Conservation (phyloP, 2,888 invertebrate genomes). For the Caenorhabditis panamensis region DNA sequence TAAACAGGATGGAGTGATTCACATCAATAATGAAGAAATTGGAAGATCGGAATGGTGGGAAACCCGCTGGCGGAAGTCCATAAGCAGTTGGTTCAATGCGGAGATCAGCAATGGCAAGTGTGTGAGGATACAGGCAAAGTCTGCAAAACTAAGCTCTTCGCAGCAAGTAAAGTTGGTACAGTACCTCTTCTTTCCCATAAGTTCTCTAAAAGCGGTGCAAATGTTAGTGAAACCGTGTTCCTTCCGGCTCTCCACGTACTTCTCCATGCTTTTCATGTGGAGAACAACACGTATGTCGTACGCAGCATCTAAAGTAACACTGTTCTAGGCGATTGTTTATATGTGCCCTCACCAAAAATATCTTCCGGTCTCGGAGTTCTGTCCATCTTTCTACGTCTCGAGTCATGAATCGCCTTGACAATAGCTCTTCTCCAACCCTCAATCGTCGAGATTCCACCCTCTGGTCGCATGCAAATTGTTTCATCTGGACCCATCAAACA, state of each 20-base stretch:
- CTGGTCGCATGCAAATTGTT: slow-evolving; percentile 69
- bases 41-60: slow-evolving; percentile 72
- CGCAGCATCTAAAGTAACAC: slow-evolving; percentile 65
- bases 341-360: slow-evolving; percentile 68
- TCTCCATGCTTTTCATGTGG: slow-evolving; percentile 50
- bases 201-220: slow-evolving; percentile 23
- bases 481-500: slow-evolving; percentile 74
- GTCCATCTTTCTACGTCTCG: slow-evolving; percentile 70
- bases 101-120: slow-evolving; percentile 70
- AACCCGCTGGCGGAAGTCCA: slow-evolving; percentile 63
- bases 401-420: slow-evolving; percentile 63
- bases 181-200: slow-evolving; percentile 51
- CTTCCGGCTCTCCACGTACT: slow-evolving; percentile 44
- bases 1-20: too few species aligned
- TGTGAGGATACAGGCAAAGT: slow-evolving; percentile 76
- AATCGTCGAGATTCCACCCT: slow-evolving; percentile 26
- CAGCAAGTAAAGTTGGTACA: neutral
- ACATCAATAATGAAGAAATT: slow-evolving; percentile 62
- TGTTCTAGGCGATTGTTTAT: neutral
- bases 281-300: slow-evolving; percentile 71
- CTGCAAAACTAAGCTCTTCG: slow-evolving; percentile 40
- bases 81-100: slow-evolving; percentile 70
- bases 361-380: slow-evolving; percentile 70
- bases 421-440: slow-evolving; percentile 56
- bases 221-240: slow-evolving; percentile 50